These are phyloP conservation scores for Lapara coniferarum DNA, from an alignment of 2,888 invertebrate genomes.

Conservation along the genomic window DNA sequence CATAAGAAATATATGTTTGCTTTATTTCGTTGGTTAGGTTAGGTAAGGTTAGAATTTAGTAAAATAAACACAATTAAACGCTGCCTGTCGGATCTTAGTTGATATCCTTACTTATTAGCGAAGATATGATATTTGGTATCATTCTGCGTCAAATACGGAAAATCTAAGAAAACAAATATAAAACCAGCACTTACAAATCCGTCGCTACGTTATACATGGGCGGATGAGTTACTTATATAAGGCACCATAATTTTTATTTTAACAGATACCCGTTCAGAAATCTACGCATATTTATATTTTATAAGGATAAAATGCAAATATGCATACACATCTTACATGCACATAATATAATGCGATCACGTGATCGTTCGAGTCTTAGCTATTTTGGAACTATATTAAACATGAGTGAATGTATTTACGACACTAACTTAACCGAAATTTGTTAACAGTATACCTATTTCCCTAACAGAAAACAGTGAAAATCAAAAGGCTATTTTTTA, in stretches of 20 bases:
- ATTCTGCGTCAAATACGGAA: neutral
- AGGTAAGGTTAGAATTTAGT: neutral
- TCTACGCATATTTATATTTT: slow-evolving; percentile 29
- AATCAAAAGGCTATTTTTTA: no score
- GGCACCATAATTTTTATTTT: slow-evolving; percentile 60
- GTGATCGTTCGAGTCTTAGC: neutral
- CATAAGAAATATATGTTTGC: neutral
- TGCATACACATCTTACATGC: slow-evolving; percentile 25
- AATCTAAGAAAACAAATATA: neutral
- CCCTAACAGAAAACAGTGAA: no score
- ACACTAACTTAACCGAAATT: no score
- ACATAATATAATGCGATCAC: neutral
- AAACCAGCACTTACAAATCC: slow-evolving; percentile 22
- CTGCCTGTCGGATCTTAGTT: no score
- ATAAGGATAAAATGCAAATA: slow-evolving; percentile 5
- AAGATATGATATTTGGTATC: neutral
- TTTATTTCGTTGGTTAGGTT: neutral
- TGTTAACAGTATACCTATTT: no score
- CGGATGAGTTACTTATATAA: slow-evolving; percentile 74
- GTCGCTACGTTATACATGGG: slow-evolving; percentile 49
- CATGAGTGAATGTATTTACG: no score
- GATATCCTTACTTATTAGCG: no score
- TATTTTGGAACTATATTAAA: no score
- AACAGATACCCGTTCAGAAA: slow-evolving; percentile 20
- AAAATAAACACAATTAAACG: neutral